Base-by-base conservation (phyloP, 2,888 invertebrate species). In the Neoaliturus tenellus region DNA sequence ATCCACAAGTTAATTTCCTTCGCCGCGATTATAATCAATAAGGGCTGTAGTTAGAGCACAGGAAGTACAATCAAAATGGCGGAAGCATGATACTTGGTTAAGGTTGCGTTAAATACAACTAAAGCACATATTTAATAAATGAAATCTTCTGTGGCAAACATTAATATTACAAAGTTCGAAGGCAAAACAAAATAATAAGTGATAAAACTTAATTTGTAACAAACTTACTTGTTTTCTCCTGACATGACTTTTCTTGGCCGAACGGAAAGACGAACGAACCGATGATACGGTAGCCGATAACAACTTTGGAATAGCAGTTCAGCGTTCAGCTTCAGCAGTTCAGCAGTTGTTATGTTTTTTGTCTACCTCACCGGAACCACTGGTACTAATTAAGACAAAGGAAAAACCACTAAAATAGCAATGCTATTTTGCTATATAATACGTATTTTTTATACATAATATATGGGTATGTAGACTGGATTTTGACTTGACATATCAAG, bases 141-240 rank as follows among this genome's bases (percentile, higher is more conserved):
- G 35, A 35, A 6, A 35, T 35, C n/a, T n/a, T n/a, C n/a, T n/a
- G n/a, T n/a, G n/a, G n/a, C n/a, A n/a, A n/a, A n/a, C n/a, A 35
- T 35, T 6, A 6, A 35, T 35, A 35, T 6, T 35, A 10, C 10
- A 10, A 35, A 35, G 35, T 6, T 35, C 10, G 35, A 35, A 35
- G 35, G 35, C 35, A 35, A 35, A 10, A 35, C 35, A 5, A 39
- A 39, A 39, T 39, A 39, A 78, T 10, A 23, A 78, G 25, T 23
- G 14, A 41, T 35, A 23, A 58, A 62, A 31, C 62, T 28, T 28
- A 62, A 28, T 28, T 28, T 31, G 14, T 31, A 14, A 82, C 12
- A 51, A 28, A 82, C 82, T 82, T 48, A 82, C 82, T 82, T 35
- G 35, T 73, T 71, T 51, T 82, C 82, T 71, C 82, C 82, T 44